Percentiles rank a stretch among this genome's conserved stretches.
Evolutionary conservation across 2,888 invertebrate species (phyloP).

Genomic region (Camptogramma bilineatum): DNA sequence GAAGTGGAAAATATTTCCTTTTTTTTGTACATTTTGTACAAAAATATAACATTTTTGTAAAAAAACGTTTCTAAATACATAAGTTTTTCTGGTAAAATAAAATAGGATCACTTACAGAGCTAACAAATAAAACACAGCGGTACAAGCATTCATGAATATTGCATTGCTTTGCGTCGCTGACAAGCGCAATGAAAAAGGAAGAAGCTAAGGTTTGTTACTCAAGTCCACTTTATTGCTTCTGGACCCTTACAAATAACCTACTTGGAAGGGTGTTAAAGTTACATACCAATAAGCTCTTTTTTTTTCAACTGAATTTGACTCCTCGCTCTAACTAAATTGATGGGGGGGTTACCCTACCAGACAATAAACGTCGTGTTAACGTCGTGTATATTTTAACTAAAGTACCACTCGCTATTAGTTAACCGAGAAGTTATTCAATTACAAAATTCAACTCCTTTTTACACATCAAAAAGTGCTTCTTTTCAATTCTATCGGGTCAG

Average conservation of each 20-base stretch:
- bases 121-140: neutral
- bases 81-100: neutral
- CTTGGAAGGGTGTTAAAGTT: too few species aligned
- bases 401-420: neutral
- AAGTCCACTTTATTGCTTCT: neutral
- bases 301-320: too few species aligned
- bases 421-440: too few species aligned
- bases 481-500: too few species aligned
- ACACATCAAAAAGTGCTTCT: too few species aligned
- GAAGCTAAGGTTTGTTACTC: neutral
- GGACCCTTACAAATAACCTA: neutral
- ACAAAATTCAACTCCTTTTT: too few species aligned
- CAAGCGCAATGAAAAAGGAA: constrained; percentile 5
- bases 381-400: too few species aligned
- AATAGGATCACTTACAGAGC: neutral
- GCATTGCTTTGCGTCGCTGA: constrained; percentile 5
- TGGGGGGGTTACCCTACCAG: too few species aligned
- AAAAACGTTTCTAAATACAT: neutral
- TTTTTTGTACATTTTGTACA: neutral
- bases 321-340: too few species aligned
- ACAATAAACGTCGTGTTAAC: too few species aligned
- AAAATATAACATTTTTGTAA: too few species aligned
- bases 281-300: neutral
- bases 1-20: too few species aligned
- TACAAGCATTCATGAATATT: constrained; percentile 7